phyloP scores from a whole-genome alignment of 2,888 invertebrate genomes.

The Drosophila nr. perissopoda region DNA sequence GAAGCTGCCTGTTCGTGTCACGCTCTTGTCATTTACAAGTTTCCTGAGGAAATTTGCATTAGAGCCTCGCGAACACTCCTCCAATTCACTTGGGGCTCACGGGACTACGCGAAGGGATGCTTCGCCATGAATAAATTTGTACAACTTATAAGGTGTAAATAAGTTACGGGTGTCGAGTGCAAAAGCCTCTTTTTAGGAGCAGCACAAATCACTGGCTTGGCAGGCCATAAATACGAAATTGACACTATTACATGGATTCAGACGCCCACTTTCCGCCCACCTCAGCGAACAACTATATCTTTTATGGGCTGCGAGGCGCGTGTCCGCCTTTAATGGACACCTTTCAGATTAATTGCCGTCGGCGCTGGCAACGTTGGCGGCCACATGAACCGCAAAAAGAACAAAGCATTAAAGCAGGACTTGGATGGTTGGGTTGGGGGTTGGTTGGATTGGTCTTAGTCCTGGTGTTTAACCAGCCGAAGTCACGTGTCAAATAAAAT shows the following conservation, averaged over 20 bases:
- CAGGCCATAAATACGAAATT: slow-evolving; percentile 74
- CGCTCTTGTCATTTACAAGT: slow-evolving; percentile 48
- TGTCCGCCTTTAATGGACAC: slow-evolving; percentile 78
- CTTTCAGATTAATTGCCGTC: slow-evolving; percentile 82
- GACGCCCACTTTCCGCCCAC: slow-evolving; percentile 20
- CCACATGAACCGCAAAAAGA: slow-evolving; percentile 81
- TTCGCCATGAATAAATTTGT: slow-evolving; percentile 40
- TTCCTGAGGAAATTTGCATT: slow-evolving; percentile 71
- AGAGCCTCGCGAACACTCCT: slow-evolving; percentile 32
- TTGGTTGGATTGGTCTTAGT: neutral
- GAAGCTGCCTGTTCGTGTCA: slow-evolving; percentile 21
- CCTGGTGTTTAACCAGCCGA: slow-evolving; percentile 77
- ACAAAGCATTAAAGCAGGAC: slow-evolving; percentile 69
- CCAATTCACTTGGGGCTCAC: slow-evolving; percentile 29
- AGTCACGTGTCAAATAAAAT: slow-evolving; percentile 85
- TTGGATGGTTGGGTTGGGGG: neutral
- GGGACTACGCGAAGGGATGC: neutral
- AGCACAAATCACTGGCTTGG: slow-evolving; percentile 69
- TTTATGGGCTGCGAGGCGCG: slow-evolving; percentile 60
- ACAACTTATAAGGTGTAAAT: slow-evolving; percentile 17
- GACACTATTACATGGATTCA: slow-evolving; percentile 71
- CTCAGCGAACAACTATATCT: slow-evolving; percentile 33
- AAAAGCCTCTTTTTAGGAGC: slow-evolving; percentile 11
- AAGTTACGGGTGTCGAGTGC: slow-evolving; percentile 7
- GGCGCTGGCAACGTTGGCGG: slow-evolving; percentile 62